Evolutionary conservation across 2,888 invertebrate species (phyloP).

Genomic region (Petrolisthes manimaculis): DNA sequence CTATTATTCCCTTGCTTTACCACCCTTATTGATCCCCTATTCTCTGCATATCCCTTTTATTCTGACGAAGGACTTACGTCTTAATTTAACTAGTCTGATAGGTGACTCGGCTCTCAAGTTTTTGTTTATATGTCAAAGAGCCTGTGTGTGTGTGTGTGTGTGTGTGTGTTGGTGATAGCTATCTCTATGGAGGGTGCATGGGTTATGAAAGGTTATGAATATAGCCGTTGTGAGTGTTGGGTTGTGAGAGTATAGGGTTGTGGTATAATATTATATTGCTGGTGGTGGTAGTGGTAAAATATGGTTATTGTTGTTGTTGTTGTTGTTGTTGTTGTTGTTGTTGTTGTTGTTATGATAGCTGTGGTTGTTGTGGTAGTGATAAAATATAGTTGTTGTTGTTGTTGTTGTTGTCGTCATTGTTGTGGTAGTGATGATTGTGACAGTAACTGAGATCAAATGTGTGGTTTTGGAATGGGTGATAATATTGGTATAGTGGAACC

Average conservation of each 20-base stretch:
- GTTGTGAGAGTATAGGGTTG: too few species aligned
- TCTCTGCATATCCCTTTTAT: not conserved
- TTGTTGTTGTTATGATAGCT: too few species aligned
- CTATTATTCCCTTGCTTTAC: not conserved
- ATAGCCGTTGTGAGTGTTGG: too few species aligned
- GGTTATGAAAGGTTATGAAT: too few species aligned
- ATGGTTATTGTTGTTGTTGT: too few species aligned
- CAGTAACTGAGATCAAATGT: too few species aligned
- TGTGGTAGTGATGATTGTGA: not conserved
- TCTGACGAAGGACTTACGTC: not conserved
- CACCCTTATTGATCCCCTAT: not conserved
- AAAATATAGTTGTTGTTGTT: not conserved
- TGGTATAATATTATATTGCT: too few species aligned
- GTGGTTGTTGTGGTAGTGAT: not conserved
- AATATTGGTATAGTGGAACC: too few species aligned
- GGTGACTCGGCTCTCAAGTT: not conserved
- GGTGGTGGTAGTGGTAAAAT: too few species aligned
- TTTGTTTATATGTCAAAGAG: not conserved
- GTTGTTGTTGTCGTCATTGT: not conserved
- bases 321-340: too few species aligned
- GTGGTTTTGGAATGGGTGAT: too few species aligned
- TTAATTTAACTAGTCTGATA: constrained; percentile 18
- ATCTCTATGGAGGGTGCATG: too few species aligned
- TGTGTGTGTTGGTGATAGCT: not conserved
- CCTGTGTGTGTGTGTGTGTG: not conserved